Evolutionary conservation across 2,888 invertebrate species (phyloP).

Genomic region (Ernsta delagoae): DNA sequence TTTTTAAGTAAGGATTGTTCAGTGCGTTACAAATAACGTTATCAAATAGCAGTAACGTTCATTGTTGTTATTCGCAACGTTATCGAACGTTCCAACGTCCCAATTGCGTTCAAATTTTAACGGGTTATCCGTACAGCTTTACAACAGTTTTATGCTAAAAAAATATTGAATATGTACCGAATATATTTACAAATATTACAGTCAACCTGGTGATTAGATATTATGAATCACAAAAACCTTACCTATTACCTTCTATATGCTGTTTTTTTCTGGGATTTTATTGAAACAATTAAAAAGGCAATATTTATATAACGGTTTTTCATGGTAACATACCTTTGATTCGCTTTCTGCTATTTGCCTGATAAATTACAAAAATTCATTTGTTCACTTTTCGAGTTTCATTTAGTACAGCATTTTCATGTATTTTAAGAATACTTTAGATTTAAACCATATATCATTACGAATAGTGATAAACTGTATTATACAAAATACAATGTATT

Average conservation of each 20-base stretch:
- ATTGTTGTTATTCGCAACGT: slow-evolving; percentile 23
- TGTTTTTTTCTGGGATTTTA: background rate
- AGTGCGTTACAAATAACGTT: slow-evolving; percentile 19
- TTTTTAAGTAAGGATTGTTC: slow-evolving; percentile 30
- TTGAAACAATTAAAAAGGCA: slow-evolving; percentile 5
- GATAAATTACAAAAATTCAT: slow-evolving; percentile 14
- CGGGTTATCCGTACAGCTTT: slow-evolving; percentile 13
- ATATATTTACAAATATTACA: slow-evolving; percentile 15
- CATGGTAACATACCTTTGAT: background rate
- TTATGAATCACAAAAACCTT: background rate
- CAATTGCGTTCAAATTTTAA: slow-evolving; percentile 12
- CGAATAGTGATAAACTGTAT: slow-evolving; percentile 32
- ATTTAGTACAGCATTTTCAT: slow-evolving; percentile 24
- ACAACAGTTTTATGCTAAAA: slow-evolving; percentile 13
- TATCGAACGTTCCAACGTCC: slow-evolving; percentile 21
- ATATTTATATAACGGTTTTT: slow-evolving; percentile 1
- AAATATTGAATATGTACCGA: slow-evolving; percentile 17
- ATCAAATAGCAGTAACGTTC: slow-evolving; percentile 22
- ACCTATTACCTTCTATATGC: background rate
- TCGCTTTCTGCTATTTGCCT: slow-evolving; percentile 30
- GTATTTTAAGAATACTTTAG: slow-evolving; percentile 30
- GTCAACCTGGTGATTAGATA: background rate
- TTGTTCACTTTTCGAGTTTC: slow-evolving; percentile 1
- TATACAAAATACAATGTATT: slow-evolving; percentile 31
- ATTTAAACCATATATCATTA: slow-evolving; percentile 34